Conservation (phyloP, 2,888 invertebrate species). For the Thumatha senex region DNA sequence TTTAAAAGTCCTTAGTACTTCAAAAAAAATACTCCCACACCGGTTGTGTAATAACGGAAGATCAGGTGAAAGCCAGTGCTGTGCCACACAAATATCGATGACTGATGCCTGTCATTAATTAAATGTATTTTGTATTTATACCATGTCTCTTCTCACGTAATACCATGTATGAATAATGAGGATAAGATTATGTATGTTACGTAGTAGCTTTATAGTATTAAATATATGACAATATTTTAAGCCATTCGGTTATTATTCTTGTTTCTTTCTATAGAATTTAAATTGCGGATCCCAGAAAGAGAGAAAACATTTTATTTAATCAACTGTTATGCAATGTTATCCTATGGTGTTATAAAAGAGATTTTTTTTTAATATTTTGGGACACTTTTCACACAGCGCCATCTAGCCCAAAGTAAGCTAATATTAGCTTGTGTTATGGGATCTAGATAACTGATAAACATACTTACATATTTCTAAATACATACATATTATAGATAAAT, state of each 20-base stretch:
- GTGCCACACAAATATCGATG: slow-evolving; percentile 25
- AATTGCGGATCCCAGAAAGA: neutral
- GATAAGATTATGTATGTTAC: neutral
- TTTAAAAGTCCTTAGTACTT: slow-evolving; percentile 15
- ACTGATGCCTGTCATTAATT: slow-evolving; percentile 20
- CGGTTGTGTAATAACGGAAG: slow-evolving; percentile 24
- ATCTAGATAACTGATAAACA: too few species aligned
- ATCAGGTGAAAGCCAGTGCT: slow-evolving; percentile 31
- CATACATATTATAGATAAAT: too few species aligned
- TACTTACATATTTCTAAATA: too few species aligned
- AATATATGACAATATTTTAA: too few species aligned
- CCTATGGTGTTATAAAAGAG: neutral
- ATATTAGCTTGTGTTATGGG: too few species aligned
- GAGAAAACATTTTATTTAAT: neutral
- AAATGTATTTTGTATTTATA: slow-evolving; percentile 3
- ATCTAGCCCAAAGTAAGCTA: too few species aligned
- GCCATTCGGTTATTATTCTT: neutral
- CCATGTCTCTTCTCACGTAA: slow-evolving; percentile 5
- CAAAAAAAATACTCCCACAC: slow-evolving; percentile 19
- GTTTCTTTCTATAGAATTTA: slow-evolving; percentile 1
- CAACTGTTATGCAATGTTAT: slow-evolving; percentile 2
- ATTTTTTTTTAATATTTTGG: too few species aligned
- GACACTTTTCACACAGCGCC: too few species aligned
- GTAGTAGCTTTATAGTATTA: neutral
- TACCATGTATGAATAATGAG: slow-evolving; percentile 1